A percentile compares a stretch with the other conserved stretches of the same genome.
Evolutionary conservation across 1,140 invertebrate species (phyloP).

Genomic region (Notospermus geniculatus): DNA sequence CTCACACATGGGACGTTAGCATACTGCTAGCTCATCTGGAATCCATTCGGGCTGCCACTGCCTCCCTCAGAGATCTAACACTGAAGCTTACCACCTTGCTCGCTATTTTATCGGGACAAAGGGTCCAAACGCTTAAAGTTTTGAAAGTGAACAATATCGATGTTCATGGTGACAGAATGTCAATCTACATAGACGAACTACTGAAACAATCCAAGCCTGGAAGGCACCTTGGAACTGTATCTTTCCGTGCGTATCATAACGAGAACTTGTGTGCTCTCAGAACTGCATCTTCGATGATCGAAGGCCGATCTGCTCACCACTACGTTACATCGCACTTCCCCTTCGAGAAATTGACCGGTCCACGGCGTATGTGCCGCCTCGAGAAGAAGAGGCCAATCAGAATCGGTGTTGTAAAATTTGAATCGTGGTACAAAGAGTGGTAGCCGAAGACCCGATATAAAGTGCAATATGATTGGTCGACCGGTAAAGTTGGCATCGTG

Average conservation of each 20-base stretch:
- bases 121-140: not conserved
- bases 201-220: constrained; percentile 7
- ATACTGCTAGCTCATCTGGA: not conserved
- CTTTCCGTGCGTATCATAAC: constrained; percentile 6
- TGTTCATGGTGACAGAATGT: not conserved
- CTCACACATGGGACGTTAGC: constrained; percentile 9
- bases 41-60: not conserved
- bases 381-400: too few species aligned
- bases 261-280: constrained; percentile 7
- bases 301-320: too few species aligned
- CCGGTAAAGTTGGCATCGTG: too few species aligned
- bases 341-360: too few species aligned
- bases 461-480: too few species aligned
- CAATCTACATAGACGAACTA: not conserved
- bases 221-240: not conserved
- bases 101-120: constrained; percentile 8
- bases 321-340: too few species aligned
- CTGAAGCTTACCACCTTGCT: constrained; percentile 11
- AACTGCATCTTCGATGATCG: too few species aligned
- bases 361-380: too few species aligned
- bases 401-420: too few species aligned
- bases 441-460: too few species aligned
- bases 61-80: not conserved
- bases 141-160: constrained; percentile 3
- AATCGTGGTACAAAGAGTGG: too few species aligned